These are phyloP conservation scores for Cepphus grylle DNA, from an alignment of 2,113 vertebrate genomes.

Conservation along the genomic window DNA sequence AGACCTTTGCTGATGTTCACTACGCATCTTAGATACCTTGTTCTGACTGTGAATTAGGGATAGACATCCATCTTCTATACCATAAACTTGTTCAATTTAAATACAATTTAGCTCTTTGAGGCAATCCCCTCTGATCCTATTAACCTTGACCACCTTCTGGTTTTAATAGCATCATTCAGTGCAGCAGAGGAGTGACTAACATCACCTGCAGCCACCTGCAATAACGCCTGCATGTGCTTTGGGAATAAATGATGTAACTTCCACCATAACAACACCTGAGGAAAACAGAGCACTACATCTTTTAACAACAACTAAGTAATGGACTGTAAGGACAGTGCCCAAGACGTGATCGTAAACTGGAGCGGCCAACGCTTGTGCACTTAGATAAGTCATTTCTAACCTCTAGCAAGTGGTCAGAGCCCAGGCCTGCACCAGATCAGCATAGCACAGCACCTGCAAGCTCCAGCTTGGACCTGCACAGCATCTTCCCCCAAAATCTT, in stretches of 20 bases:
- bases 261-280: background rate
- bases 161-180: background rate
- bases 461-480: background rate
- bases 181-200: background rate
- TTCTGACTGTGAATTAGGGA: background rate
- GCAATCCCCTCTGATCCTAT: background rate
- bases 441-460: background rate
- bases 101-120: background rate
- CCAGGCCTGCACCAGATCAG: background rate
- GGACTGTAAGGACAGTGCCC: background rate
- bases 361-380: background rate
- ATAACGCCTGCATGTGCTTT: background rate
- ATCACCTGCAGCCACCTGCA: background rate
- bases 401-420: background rate
- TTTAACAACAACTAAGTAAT: background rate
- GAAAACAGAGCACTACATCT: background rate
- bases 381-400: background rate
- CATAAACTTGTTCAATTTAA: background rate
- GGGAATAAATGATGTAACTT: background rate
- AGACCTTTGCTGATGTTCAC: background rate
- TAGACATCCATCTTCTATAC: background rate
- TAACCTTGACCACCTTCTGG: background rate
- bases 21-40: background rate
- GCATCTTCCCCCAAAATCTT: background rate
- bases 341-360: background rate